Evolutionary conservation across 1,140 invertebrate species (phyloP), one percentile per base, ranked within the genome.

Genomic region (Hylaeus volcanicus): DNA sequence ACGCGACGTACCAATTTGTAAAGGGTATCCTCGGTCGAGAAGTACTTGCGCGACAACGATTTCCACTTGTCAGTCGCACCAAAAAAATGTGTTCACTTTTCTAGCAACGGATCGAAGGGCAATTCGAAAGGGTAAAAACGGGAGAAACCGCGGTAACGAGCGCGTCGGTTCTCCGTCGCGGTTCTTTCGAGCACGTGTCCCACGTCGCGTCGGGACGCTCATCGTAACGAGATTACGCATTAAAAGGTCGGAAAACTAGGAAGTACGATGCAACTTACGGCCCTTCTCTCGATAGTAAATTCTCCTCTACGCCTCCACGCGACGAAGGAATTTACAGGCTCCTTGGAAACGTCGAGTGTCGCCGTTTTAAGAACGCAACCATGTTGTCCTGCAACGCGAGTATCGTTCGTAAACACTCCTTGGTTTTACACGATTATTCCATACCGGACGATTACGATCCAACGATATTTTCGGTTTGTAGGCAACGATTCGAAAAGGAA

Each of bases 201-300:
- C 64, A 37, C 66, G 60, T 41, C 51, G 56, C 55, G 4, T 26
- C 26, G 61, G 37, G 43, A 6, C 66, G 58, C 72, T 86, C 85
- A 72, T 86, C 84, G 82, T 78, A 87, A 86, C 70, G 76, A 72
- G 86, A 86, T 76, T 84, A 79, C 79, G 78, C 82, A 65, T 87
- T 86, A 86, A 87, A 82, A 77, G 86, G 79, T 88, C 83, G 78
- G 71, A 74, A 88, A 88, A 87, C 86, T 79, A 88, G 86, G 86
- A 87, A 88, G 86, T 87, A 64, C 55, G 80, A 74, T 81, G 76
- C 81, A 83, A 85, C 83, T 87, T 87, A 76, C 77, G 68, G 66
- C 48, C 68, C 84, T 78, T 71, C 56, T 15, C 55, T 53, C 63
- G 82, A 86, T 77, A 70, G 78, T 86, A 87, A 87, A 87, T 87